Conservation (phyloP, 1,140 invertebrate species). For the Tetraneura akinire region DNA sequence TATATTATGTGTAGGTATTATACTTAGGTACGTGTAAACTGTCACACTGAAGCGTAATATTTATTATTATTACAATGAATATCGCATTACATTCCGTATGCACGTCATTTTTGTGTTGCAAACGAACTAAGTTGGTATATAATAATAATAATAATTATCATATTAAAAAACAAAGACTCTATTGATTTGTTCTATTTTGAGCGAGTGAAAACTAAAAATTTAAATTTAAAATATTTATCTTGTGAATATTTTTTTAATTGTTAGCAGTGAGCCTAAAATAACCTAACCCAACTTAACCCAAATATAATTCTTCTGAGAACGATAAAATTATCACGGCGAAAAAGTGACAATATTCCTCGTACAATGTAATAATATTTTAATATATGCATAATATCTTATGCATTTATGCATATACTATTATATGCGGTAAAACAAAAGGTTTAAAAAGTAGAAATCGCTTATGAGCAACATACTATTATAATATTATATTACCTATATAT, state of each 20-base stretch:
- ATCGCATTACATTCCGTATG: no score
- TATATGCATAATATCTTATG: no score
- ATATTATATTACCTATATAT: no score
- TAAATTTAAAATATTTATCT: neutral
- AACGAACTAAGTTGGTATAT: neutral
- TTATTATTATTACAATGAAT: neutral
- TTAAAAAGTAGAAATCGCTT: neutral
- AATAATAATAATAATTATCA: neutral
- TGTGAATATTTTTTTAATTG: no score
- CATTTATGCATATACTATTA: no score
- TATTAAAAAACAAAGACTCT: neutral
- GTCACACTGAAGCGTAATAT: no score
- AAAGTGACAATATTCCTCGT: no score
- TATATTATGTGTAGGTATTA: no score
- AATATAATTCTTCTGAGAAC: neutral
- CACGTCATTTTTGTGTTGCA: neutral
- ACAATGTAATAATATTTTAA: no score
- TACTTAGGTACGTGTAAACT: no score
- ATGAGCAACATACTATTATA: no score
- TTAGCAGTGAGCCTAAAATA: neutral
- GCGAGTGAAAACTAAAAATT: conserved; percentile 12
- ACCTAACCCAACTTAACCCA: conserved; percentile 3
- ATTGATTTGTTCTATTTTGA: neutral
- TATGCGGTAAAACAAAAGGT: neutral
- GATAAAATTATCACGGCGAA: neutral